Base-by-base conservation (phyloP, 2,888 invertebrate genomes). In the Drosophila colorata region DNA sequence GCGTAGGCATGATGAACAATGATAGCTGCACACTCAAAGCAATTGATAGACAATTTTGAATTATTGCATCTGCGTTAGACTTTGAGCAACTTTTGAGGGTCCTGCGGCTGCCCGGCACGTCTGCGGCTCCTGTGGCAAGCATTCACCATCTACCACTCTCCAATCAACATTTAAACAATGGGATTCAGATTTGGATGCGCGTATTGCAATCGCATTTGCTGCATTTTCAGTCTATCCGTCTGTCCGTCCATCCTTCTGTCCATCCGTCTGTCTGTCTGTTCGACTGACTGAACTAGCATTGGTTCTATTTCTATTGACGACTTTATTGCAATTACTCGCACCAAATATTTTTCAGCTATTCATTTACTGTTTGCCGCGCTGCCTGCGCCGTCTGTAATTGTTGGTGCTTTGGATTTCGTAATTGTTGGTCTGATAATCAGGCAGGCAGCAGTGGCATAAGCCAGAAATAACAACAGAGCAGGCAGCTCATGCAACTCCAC, bases 261-360 rank as follows among this genome's bases (percentile, higher is more conserved):
- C 16, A 43, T 16, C 11, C 16, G 23, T 13, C 25, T 28, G 49
- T 28, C 6, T 28, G 38, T 23, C 40, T 35, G 37, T 25, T 37
- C 37, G 51, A 48, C 33, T 37, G 65, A 33, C 52, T 49, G 13
- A 37, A 51, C 52, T 59, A 48, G 47, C 41, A 49, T 41, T 56
- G 56, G 43, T 38, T 35, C 28, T 18, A 53, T 55, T 77, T 63
- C 69, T 73, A 74, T 78, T 78, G 78, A 73, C 67, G 81, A 80
- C 76, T 85, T 70, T 74, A 78, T 72, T 78, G 78, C 82, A 82
- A 85, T 83, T 84, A 84, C 77, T 78, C 75, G 78, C 78, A 69
- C 79, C 75, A 67, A 75, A 81, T 69, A 68, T 72, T 79, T 79
- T 78, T 51, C 79, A 58, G 55, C 67, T 68, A 74, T 76, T 79